Conservation (phyloP, 1,140 invertebrate species). For the Diabrotica undecimpunctata region DNA sequence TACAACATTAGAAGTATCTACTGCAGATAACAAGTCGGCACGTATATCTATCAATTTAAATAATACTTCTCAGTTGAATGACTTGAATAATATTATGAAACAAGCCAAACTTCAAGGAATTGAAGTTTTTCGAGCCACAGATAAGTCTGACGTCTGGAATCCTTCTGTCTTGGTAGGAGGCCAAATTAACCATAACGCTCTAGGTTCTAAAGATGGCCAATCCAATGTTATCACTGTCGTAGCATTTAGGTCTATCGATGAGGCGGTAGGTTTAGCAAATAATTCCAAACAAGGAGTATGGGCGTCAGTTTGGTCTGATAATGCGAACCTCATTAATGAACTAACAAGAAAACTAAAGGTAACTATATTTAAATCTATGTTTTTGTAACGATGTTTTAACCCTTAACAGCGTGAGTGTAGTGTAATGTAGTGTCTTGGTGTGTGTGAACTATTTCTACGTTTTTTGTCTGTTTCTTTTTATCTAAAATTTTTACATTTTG, state of each 20-base stretch:
- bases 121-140: constrained; percentile 29
- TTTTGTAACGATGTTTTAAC: no score
- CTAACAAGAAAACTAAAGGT: constrained; percentile 50
- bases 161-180: constrained; percentile 35
- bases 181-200: constrained; percentile 38
- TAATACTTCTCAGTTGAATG: constrained; percentile 30
- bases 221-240: constrained; percentile 50
- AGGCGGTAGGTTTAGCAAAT: constrained; percentile 57
- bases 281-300: constrained; percentile 53
- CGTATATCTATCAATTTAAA: constrained; percentile 22
- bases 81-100: constrained; percentile 11
- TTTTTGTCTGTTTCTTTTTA: no score
- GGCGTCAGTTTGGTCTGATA: constrained; percentile 58
- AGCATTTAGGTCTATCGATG: constrained; percentile 59
- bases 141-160: constrained; percentile 10
- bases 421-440: background rate
- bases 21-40: constrained; percentile 48
- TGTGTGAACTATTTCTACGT: background rate
- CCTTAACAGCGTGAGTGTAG: no score
- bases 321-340: constrained; percentile 55
- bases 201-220: constrained; percentile 36
- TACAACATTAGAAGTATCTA: constrained; percentile 48
- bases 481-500: no score
- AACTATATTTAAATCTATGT: constrained; percentile 11
- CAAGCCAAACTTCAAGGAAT: constrained; percentile 31